Base-by-base conservation (phyloP, 2,113 vertebrate species). In the Eleginops maclovinus region DNA sequence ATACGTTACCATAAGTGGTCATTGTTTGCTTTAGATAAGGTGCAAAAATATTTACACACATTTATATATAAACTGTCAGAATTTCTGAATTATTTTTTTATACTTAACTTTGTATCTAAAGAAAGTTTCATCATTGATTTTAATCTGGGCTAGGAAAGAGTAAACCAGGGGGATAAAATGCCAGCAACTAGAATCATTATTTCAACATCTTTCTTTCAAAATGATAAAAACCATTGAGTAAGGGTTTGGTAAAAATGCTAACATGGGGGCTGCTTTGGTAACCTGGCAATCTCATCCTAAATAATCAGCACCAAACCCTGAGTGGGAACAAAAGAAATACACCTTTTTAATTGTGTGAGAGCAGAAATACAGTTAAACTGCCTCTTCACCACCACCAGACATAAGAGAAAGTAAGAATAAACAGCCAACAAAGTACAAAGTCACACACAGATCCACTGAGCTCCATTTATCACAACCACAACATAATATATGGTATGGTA, bases 401-500 rank as follows among this genome's bases (percentile, higher is more conserved):
- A 56, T 11, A 56, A 44, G 53, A 8, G 3, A 54, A 70, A 79
- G 21, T 19, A 47, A 67, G 9, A 54, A 41, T 4, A 47, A 75
- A 74, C n/a, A 69, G 49, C n/a, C 9, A 40, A 51, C 51, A 63
- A 68, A 31, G 40, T 7, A 51, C 49, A 49, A 60, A 50, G 50
- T 56, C 51, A 79, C 41, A 76, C 61, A 86, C 24, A 79, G 63
- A 50, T n/a, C 59, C 66, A 50, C n/a, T 62, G 43, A 83, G 62
- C 24, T 31, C 13, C 40, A 59, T 60, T 82, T 61, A 14, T 72
- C 8, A 58, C 54, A 84, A 50, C 70, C 67, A 83, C 75, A 65
- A 77, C 54, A 73, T 19, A 67, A 66, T 72, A 63, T 62, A 82
- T 80, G 79, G 73, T 67, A 85, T 74, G 82, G 55, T 36, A 79